Conservation (phyloP, 2,888 invertebrate species). For the Nephrotoma guestfalica region DNA sequence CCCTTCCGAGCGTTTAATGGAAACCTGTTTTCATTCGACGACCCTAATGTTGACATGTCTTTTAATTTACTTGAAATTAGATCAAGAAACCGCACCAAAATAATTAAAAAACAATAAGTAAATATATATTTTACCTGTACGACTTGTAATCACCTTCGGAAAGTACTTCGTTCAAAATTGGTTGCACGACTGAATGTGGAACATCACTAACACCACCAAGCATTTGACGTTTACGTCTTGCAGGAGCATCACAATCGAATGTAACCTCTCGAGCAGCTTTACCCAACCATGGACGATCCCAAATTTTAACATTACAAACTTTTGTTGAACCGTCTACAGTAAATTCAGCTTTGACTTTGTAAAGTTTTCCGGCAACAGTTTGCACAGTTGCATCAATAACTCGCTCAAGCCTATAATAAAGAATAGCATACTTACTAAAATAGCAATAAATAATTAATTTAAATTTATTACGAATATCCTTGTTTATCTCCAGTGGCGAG, state of each 20-base stretch:
- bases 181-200: not conserved
- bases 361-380: constrained; percentile 38
- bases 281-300: not conserved
- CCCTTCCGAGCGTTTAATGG: no score
- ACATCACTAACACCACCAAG: not conserved
- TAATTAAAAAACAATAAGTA: not conserved
- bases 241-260: not conserved
- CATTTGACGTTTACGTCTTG: not conserved
- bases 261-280: not conserved
- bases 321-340: not conserved
- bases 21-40: no score
- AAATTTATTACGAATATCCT: not conserved
- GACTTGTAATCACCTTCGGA: not conserved
- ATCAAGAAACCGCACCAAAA: no score
- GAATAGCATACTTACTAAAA: not conserved
- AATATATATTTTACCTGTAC: not conserved
- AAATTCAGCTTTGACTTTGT: constrained; percentile 31
- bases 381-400: constrained; percentile 32
- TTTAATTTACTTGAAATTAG: not conserved
- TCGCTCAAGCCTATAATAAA: constrained; percentile 20
- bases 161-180: not conserved
- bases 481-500: not conserved
- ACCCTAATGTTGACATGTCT: no score
- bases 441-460: not conserved
- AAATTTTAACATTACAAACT: not conserved